These are phyloP conservation scores for Hippoglossus hippoglossus DNA, from an alignment of 2,797 vertebrate genomes.

Conservation along the genomic window DNA sequence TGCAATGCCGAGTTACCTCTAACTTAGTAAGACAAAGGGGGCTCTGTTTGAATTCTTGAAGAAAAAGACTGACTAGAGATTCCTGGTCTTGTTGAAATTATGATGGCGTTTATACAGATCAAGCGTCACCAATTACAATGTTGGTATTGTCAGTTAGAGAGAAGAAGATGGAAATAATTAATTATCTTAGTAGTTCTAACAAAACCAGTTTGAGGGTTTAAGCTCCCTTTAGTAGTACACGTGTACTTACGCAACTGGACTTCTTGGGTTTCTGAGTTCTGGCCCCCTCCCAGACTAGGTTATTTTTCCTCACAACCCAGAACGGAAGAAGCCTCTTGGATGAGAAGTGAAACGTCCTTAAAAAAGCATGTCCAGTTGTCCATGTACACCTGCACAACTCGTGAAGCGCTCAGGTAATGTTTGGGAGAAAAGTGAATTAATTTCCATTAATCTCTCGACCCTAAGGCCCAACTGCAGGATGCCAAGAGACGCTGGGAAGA, in stretches of 20 bases:
- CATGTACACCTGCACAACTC: neutral
- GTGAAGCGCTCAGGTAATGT: neutral
- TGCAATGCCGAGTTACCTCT: neutral
- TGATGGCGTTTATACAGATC: too few relatives aligned
- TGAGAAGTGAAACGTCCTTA: too few relatives aligned
- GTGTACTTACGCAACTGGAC: too few relatives aligned
- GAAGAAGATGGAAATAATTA: neutral
- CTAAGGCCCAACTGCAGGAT: constrained; percentile 92
- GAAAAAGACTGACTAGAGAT: neutral
- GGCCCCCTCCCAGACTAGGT: too few relatives aligned
- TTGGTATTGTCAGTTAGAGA: neutral
- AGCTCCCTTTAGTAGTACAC: neutral
- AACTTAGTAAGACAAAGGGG: neutral
- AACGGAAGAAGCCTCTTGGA: too few relatives aligned
- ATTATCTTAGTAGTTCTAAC: neutral
- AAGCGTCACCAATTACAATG: neutral
- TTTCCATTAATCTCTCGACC: constrained; percentile 10
- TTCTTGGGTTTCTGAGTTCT: too few relatives aligned
- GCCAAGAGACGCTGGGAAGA: constrained; percentile 95
- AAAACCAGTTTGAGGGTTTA: neutral
- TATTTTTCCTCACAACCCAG: too few relatives aligned
- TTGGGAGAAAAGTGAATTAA: neutral
- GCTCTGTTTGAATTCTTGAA: constrained; percentile 3
- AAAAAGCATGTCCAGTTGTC: too few relatives aligned
- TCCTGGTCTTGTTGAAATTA: neutral